Base-by-base conservation (phyloP, 23 tunicate species). In the Ciona savignyi region DNA sequence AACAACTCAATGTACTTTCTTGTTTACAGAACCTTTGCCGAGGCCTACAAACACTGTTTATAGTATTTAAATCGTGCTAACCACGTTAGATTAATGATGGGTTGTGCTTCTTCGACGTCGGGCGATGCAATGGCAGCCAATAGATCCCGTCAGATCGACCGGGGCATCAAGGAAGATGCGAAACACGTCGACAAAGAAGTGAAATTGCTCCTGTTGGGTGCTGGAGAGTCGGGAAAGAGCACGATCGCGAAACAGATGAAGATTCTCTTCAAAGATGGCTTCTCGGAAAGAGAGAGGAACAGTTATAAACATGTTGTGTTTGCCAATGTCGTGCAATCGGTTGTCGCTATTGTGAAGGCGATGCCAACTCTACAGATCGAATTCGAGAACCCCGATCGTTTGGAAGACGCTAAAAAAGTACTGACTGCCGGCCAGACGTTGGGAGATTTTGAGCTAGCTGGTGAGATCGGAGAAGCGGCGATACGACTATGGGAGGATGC, bases 161-260 rank as follows among this genome's bases (percentile, higher is more conserved):
- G 84, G 25, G 34, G 68, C 31, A 86, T 92, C 24, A 81, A 78
- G 34, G 77, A 92, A 73, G 98, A 85, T 62, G 87, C 87, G 33
- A 83, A 92, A 68, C 72, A 85, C 61, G 67, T 70, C 35, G 71
- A 82, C 56, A 85, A 92, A 33, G 81, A 70, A 32, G 86, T 90
- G 27, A 90, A 90, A 35, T 69, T 90, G 20, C 73, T 89, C 28
- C 68, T 83, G 64, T 33, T 89, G 28, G 98, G 98, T 11, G 98
- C 98, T 21, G 98, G 98, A 70, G 98, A 92, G 69, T 92, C 98
- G 23, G 98, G 98, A 22, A 92, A 92, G 56, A 85, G 93, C 72
- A 92, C 98, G 29, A 92, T 92, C 21, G 93, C 93, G 2, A 92
- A 92, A 51, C 98, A 92, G 63, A 92, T 92, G 98, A 85, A 82